phyloP scores from a whole-genome alignment of 2,888 invertebrate species.

The Polietes domitor region DNA sequence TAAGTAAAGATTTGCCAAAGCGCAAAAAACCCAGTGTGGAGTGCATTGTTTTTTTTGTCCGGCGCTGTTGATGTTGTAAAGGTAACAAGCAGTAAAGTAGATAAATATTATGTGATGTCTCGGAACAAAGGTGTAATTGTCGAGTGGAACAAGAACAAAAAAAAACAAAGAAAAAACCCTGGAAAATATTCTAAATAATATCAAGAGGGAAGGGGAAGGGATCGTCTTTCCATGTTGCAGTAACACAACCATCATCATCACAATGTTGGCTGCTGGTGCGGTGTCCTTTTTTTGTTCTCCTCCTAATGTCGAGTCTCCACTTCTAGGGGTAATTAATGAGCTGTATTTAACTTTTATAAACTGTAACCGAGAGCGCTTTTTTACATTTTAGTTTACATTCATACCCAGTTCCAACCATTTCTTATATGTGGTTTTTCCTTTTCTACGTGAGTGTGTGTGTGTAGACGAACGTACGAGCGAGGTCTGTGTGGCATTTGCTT shows the following conservation, averaged over 20 bases:
- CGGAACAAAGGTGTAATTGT: conserved; percentile 36
- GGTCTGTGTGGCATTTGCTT: not conserved
- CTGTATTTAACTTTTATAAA: conserved; percentile 61
- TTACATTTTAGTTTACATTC: not conserved
- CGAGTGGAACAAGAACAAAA: not conserved
- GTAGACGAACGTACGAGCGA: no score
- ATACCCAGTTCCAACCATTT: conserved; percentile 22
- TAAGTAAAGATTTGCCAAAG: conserved; percentile 13
- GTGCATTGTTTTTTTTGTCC: not conserved
- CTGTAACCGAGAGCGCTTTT: conserved; percentile 16
- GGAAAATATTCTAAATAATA: not conserved
- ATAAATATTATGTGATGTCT: conserved; percentile 31
- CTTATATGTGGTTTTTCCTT: conserved; percentile 57
- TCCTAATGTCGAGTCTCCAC: conserved; percentile 67
- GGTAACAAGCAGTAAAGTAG: conserved; percentile 35
- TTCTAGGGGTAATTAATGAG: conserved; percentile 71
- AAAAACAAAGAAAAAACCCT: not conserved
- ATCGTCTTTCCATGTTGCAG: not conserved
- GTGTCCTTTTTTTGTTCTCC: conserved; percentile 34
- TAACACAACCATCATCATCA: conserved; percentile 61
- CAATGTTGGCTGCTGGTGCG: not conserved
- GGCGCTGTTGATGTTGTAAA: not conserved
- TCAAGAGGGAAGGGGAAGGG: not conserved
- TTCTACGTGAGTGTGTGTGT: not conserved
- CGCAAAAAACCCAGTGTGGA: not conserved